These are phyloP conservation scores for Capromys pilorides DNA, from an alignment of 2,797 vertebrate genomes.

Conservation along the genomic window DNA sequence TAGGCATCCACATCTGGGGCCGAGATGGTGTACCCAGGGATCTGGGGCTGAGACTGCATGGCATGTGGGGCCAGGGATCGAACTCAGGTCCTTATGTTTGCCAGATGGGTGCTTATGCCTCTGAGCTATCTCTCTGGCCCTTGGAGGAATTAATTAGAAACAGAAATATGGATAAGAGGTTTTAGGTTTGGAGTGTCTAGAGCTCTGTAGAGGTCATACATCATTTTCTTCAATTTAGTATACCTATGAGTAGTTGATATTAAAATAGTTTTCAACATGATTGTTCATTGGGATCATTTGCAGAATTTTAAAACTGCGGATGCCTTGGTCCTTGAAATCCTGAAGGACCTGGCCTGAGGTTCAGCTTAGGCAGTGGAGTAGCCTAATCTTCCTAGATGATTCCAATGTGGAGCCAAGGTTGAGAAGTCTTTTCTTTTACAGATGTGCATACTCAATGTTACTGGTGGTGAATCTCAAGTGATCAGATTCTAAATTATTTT, in stretches of 20 bases:
- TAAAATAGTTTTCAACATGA: not conserved
- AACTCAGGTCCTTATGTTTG: no score
- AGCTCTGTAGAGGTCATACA: not conserved
- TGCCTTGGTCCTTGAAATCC: not conserved
- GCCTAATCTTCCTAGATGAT: not conserved
- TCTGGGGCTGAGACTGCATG: no score
- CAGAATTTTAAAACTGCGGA: not conserved
- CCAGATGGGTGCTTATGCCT: no score
- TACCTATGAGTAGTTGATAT: not conserved
- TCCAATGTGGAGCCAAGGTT: not conserved
- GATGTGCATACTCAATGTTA: not conserved
- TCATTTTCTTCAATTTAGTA: constrained; percentile 9
- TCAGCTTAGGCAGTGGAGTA: not conserved
- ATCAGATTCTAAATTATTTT: not conserved
- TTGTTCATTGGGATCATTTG: not conserved
- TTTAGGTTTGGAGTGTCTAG: constrained; percentile 10
- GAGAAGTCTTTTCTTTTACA: not conserved
- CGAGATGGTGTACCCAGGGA: no score
- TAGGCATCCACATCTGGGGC: no score
- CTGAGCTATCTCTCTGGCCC: no score
- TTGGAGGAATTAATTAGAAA: constrained; percentile 2
- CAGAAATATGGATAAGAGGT: not conserved
- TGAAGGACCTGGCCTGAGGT: not conserved
- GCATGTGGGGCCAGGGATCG: no score
- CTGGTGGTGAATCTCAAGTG: not conserved